These are phyloP conservation scores for Calyptomena viridis DNA, from an alignment of 2,113 vertebrate genomes.

Conservation along the genomic window DNA sequence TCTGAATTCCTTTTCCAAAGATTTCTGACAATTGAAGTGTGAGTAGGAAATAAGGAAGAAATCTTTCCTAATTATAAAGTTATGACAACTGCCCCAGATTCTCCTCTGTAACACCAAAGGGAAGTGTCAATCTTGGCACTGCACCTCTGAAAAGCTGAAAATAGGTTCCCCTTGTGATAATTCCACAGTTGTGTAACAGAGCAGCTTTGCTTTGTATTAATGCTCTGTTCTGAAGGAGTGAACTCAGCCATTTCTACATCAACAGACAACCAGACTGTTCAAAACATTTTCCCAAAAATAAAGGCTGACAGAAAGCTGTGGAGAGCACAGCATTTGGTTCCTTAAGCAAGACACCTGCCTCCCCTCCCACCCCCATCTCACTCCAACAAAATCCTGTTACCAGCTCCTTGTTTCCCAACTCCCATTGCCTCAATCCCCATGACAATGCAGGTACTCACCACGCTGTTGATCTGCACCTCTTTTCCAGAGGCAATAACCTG, in stretches of 20 bases:
- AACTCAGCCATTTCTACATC: not conserved
- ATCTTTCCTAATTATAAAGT: not conserved
- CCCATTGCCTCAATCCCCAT: not conserved
- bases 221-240: not conserved
- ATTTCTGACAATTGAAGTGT: not conserved
- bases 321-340: not conserved
- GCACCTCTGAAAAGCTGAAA: not conserved
- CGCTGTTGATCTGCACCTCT: fast-evolving
- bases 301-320: not conserved
- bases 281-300: not conserved
- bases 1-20: not conserved
- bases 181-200: not conserved
- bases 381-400: too few species aligned
- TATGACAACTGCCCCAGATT: not conserved
- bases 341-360: not conserved
- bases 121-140: not conserved
- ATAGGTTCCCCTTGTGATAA: not conserved
- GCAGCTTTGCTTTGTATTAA: not conserved
- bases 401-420: not conserved
- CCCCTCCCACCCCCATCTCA: too few species aligned
- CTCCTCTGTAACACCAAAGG: not conserved
- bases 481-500: not conserved
- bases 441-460: not conserved
- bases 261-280: not conserved
- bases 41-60: not conserved